Evolutionary conservation across 2,888 invertebrate genomes (phyloP).

Genomic region (Cosmopolites sordidus): DNA sequence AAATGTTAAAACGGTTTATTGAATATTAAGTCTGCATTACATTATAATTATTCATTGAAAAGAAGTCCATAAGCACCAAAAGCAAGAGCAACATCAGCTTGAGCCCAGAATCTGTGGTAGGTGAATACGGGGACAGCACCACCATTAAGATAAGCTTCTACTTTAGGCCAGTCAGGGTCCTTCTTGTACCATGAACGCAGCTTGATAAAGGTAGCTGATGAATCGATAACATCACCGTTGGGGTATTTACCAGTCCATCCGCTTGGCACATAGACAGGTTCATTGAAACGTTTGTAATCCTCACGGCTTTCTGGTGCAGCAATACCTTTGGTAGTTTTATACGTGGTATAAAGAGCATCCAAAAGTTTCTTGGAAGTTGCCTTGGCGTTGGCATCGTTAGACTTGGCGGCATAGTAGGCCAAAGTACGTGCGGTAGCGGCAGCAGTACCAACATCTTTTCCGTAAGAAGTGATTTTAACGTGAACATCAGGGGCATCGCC

Average conservation of each 20-base stretch:
- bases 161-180: slow-evolving; percentile 30
- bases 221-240: no score
- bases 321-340: slow-evolving; percentile 26
- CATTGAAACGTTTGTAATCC: slow-evolving; percentile 30
- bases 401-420: slow-evolving; percentile 32
- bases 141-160: slow-evolving; percentile 30
- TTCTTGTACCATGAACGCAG: slow-evolving; percentile 32
- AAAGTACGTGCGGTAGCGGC: slow-evolving; percentile 31
- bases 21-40: no score
- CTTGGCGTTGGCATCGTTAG: slow-evolving; percentile 27
- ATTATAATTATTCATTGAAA: slow-evolving; percentile 29
- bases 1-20: no score
- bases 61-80: slow-evolving; percentile 31
- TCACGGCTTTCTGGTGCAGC: slow-evolving; percentile 27
- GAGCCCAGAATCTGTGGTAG: slow-evolving; percentile 35
- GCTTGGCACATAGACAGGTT: slow-evolving; percentile 29
- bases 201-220: slow-evolving; percentile 30
- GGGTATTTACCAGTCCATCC: slow-evolving; percentile 31
- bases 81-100: slow-evolving; percentile 32
- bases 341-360: slow-evolving; percentile 28
- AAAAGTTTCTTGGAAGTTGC: slow-evolving; percentile 28
- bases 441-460: slow-evolving; percentile 31
- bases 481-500: slow-evolving; percentile 31
- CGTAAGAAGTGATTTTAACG: slow-evolving; percentile 24
- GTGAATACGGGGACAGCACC: slow-evolving; percentile 30